A percentile compares a stretch with the other conserved stretches of the same genome.
Conservation (phyloP, 1,140 invertebrate species). For the Drosophila parabipectinata region DNA sequence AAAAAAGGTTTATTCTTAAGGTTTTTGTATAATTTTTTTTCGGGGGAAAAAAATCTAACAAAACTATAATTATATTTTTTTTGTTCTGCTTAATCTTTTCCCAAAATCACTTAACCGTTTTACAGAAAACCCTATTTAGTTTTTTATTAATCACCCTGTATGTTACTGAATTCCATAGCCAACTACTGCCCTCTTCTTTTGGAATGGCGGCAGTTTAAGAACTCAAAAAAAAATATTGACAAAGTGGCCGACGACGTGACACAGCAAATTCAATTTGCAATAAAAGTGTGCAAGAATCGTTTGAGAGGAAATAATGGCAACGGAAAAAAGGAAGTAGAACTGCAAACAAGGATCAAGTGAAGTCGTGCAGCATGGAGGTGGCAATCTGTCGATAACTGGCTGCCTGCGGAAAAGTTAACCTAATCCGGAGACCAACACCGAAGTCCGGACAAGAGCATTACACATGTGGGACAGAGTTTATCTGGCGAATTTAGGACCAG, state of each 20-base stretch:
- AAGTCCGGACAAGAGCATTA: constrained; percentile 32
- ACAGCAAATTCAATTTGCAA: constrained; percentile 77
- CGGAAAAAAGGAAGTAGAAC: constrained; percentile 1
- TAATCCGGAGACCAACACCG: constrained; percentile 27
- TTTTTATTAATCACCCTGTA: constrained; percentile 49
- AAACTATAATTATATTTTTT: no score
- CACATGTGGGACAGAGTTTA: constrained; percentile 53
- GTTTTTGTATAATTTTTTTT: no score
- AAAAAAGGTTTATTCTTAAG: no score
- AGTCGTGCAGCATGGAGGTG: constrained; percentile 37
- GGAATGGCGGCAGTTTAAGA: constrained; percentile 51
- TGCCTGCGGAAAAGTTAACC: constrained; percentile 35
- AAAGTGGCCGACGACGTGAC: constrained; percentile 70
- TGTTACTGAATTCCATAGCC: not conserved
- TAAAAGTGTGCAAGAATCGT: constrained; percentile 56
- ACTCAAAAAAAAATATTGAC: constrained; percentile 65
- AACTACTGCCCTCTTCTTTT: constrained; percentile 12
- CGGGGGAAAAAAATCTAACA: no score
- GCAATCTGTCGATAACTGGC: constrained; percentile 39
- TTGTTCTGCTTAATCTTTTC: no score
- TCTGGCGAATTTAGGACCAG: constrained; percentile 11
- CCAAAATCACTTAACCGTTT: no score
- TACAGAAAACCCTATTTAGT: not conserved
- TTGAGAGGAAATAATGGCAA: constrained; percentile 30
- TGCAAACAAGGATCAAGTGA: constrained; percentile 45